Evolutionary conservation across 2,888 invertebrate species (phyloP).

Genomic region (Odontocolon sp.): DNA sequence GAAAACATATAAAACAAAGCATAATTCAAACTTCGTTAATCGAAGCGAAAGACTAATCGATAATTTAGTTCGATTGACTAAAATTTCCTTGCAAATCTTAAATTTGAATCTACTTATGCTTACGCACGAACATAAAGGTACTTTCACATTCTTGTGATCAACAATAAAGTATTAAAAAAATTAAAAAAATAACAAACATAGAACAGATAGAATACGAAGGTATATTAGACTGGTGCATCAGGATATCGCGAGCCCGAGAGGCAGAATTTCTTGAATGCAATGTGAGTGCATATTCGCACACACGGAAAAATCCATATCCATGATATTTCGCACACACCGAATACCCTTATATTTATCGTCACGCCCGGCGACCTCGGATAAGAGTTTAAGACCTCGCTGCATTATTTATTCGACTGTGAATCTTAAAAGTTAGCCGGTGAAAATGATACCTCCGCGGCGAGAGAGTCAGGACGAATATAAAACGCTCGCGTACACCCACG

Average conservation of each 20-base stretch:
- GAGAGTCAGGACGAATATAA: constrained; percentile 75
- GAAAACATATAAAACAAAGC: too few relatives aligned
- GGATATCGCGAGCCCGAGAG: constrained; percentile 39
- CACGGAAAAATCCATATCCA: constrained; percentile 41
- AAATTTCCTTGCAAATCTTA: too few relatives aligned
- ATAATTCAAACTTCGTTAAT: too few relatives aligned
- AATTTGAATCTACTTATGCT: too few relatives aligned
- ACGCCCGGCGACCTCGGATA: constrained; percentile 78
- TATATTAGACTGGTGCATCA: constrained; percentile 29
- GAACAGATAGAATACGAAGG: constrained; percentile 13
- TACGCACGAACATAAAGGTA: too few relatives aligned
- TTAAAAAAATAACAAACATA: too few relatives aligned
- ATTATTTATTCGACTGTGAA: constrained; percentile 78
- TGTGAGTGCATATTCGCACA: constrained; percentile 45
- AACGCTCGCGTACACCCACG: constrained; percentile 75
- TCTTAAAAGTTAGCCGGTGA: constrained; percentile 75
- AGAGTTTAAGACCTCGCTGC: constrained; percentile 77
- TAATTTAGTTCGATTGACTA: too few relatives aligned
- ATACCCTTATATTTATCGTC: constrained; percentile 74
- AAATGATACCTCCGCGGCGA: constrained; percentile 77
- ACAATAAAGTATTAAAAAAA: too few relatives aligned
- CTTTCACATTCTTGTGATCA: too few relatives aligned
- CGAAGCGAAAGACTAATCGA: too few relatives aligned
- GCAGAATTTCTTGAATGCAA: constrained; percentile 31
- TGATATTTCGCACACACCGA: constrained; percentile 70